These are phyloP conservation scores for Meandrina meandrites DNA, from an alignment of 92 coral and sea anemone genomes.

Conservation along the genomic window DNA sequence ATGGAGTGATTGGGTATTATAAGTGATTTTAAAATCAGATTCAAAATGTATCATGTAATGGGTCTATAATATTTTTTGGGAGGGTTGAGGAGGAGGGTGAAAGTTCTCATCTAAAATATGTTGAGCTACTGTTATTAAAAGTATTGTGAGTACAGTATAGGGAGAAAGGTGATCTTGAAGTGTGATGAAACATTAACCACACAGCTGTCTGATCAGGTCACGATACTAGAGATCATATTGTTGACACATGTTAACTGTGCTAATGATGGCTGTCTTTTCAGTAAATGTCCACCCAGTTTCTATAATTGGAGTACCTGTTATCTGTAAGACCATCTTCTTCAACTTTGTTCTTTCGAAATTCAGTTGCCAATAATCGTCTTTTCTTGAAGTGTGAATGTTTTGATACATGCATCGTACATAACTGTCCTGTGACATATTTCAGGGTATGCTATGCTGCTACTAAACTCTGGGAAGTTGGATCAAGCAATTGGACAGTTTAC, in stretches of 20 bases:
- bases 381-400: background rate
- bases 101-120: too few relatives aligned
- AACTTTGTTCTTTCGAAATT: too few relatives aligned
- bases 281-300: background rate
- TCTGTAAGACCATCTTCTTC: background rate
- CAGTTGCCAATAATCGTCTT: background rate
- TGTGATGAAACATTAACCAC: background rate
- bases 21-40: too few relatives aligned
- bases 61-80: too few relatives aligned
- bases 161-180: background rate
- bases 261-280: background rate
- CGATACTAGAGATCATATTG: background rate
- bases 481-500: conserved; percentile 75
- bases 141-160: too few relatives aligned
- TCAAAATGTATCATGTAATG: too few relatives aligned
- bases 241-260: too few relatives aligned
- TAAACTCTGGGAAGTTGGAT: conserved; percentile 72
- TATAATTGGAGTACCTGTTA: background rate
- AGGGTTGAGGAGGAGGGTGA: too few relatives aligned
- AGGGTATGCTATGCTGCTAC: conserved; percentile 69
- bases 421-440: background rate
- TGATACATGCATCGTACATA: background rate
- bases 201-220: background rate
- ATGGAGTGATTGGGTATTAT: too few relatives aligned
- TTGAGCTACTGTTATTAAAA: too few relatives aligned